phyloP scores from a whole-genome alignment of 2,888 invertebrate genomes.

The Maniola hyperantus region DNA sequence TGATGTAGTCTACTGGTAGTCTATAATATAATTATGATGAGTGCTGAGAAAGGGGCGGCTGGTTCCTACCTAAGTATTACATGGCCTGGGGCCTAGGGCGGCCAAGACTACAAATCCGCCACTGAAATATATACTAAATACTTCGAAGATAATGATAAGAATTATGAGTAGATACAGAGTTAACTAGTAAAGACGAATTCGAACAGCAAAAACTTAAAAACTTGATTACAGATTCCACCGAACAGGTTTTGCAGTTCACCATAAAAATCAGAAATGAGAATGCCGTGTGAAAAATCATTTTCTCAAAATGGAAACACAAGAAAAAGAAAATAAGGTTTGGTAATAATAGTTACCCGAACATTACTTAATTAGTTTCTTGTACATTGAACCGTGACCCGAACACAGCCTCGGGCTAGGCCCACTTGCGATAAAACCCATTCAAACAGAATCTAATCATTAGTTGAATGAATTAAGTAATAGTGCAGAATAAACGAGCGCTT shows the following conservation, averaged over 20 bases:
- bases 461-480: constrained; percentile 32
- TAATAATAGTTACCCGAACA: neutral
- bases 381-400: constrained; percentile 18
- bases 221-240: neutral
- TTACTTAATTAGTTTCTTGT: constrained; percentile 29
- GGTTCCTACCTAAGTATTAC: too few species aligned
- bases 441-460: constrained; percentile 17
- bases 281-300: neutral
- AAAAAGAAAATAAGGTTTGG: constrained; percentile 1
- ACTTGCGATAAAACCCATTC: constrained; percentile 26
- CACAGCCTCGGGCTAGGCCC: constrained; percentile 10
- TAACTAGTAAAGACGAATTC: too few species aligned
- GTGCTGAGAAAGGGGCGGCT: too few species aligned
- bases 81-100: too few species aligned
- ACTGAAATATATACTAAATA: neutral
- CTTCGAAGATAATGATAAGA: too few species aligned
- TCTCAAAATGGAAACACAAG: neutral
- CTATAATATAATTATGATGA: too few species aligned
- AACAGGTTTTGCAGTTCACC: neutral
- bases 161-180: too few species aligned
- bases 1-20: too few species aligned
- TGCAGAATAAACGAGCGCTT: constrained; percentile 28
- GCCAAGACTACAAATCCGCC: too few species aligned
- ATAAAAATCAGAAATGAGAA: neutral
- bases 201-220: neutral